phyloP scores from a whole-genome alignment of 1,140 invertebrate genomes.

The Pygmarrhopalites habei region DNA sequence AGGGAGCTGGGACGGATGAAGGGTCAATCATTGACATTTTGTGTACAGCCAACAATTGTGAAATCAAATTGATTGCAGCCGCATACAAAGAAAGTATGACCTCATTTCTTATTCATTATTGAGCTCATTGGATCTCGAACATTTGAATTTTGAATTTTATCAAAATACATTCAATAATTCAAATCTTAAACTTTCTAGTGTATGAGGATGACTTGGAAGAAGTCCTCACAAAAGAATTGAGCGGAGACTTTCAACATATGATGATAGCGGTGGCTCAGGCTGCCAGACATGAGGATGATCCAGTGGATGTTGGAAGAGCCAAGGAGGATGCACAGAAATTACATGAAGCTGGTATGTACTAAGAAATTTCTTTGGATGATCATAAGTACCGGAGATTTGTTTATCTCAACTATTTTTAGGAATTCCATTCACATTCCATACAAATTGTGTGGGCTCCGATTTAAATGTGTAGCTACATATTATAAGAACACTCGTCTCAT shows the following conservation, averaged over 20 bases:
- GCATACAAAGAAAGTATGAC: slow-evolving; percentile 75
- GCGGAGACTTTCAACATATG: slow-evolving; percentile 83
- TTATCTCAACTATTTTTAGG: no score
- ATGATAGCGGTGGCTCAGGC: slow-evolving; percentile 68
- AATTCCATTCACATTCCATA: no score
- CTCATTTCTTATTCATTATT: no score
- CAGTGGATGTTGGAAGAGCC: slow-evolving; percentile 40
- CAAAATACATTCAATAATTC: no score
- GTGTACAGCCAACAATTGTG: slow-evolving; percentile 77
- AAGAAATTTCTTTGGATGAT: no score
- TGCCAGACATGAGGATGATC: slow-evolving; percentile 42
- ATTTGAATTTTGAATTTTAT: background rate
- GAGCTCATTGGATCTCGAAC: background rate
- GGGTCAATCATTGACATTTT: slow-evolving; percentile 80
- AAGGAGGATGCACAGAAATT: slow-evolving; percentile 42
- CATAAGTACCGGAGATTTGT: no score
- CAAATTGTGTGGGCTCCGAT: no score
- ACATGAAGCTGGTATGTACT: slow-evolving; percentile 36
- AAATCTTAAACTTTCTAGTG: no score
- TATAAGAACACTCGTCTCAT: no score
- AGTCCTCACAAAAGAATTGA: slow-evolving; percentile 85
- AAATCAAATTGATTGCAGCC: slow-evolving; percentile 72
- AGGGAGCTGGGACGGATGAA: slow-evolving; percentile 51
- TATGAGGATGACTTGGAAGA: slow-evolving; percentile 78
- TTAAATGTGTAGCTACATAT: no score